These are phyloP conservation scores for Columba janthina DNA, from an alignment of 2,113 vertebrate species.

Conservation along the genomic window DNA sequence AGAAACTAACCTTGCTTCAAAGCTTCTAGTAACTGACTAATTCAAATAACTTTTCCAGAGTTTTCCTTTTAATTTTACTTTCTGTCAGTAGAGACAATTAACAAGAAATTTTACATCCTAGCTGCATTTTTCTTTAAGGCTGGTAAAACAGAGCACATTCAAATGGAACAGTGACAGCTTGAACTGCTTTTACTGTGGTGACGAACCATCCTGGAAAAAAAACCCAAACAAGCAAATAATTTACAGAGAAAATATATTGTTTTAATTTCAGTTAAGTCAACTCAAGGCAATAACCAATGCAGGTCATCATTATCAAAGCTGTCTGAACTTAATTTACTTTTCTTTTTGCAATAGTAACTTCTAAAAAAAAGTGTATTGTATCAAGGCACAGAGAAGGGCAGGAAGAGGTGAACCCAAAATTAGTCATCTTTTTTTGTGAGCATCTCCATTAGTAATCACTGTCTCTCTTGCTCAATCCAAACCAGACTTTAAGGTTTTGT, in stretches of 20 bases:
- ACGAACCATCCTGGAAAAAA: constrained; percentile 1
- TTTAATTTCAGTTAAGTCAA: constrained; percentile 16
- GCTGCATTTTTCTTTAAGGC: background rate
- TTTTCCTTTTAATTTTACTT: background rate
- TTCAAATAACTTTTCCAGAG: background rate
- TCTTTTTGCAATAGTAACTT: background rate
- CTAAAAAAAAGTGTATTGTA: background rate
- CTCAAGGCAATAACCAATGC: background rate
- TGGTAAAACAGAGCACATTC: background rate
- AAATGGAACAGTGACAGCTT: background rate
- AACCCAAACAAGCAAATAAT: constrained; percentile 7
- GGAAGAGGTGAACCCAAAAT: background rate
- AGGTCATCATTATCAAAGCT: background rate
- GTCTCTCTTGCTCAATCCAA: background rate
- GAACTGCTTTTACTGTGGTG: background rate
- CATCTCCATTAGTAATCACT: background rate
- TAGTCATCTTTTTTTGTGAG: background rate
- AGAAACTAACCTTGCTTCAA: background rate
- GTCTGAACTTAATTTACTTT: background rate
- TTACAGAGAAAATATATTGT: background rate
- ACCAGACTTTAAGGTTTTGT: background rate
- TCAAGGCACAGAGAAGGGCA: background rate
- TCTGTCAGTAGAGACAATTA: background rate
- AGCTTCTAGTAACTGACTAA: background rate
- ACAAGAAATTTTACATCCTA: background rate